Evolutionary conservation across 2,888 invertebrate genomes (phyloP).

Genomic region (Heliconius ismenius): DNA sequence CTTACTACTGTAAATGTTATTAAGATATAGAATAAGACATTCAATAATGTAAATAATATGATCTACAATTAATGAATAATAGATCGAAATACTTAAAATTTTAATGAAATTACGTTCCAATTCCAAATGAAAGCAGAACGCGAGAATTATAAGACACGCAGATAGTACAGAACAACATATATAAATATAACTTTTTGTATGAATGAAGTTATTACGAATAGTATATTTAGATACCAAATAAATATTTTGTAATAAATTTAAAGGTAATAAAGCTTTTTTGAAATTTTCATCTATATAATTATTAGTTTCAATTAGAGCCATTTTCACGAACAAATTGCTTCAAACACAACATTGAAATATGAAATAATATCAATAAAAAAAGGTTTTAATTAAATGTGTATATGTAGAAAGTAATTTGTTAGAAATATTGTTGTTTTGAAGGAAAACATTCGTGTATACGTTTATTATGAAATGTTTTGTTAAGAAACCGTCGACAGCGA

Average conservation of each 20-base stretch:
- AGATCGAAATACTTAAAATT: neutral
- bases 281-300: slow-evolving; percentile 33
- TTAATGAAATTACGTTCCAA: neutral
- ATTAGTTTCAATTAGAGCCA: slow-evolving; percentile 16
- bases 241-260: slow-evolving; percentile 27
- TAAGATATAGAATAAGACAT: slow-evolving; percentile 28
- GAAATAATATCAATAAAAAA: neutral
- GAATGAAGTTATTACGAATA: slow-evolving; percentile 32
- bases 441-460: neutral
- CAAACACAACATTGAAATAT: slow-evolving; percentile 4
- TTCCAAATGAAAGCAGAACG: slow-evolving; percentile 10
- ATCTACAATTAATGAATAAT: slow-evolving; percentile 3
- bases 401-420: slow-evolving; percentile 11
- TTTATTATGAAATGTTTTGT: neutral
- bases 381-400: neutral
- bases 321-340: slow-evolving; percentile 12
- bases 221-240: slow-evolving; percentile 34
- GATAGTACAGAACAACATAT: slow-evolving; percentile 19
- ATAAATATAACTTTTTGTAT: slow-evolving; percentile 28
- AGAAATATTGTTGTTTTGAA: neutral
- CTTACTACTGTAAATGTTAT: slow-evolving; percentile 27
- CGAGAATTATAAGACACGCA: slow-evolving; percentile 7
- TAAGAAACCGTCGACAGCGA: too few relatives aligned
- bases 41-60: slow-evolving; percentile 11
- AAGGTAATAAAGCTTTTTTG: slow-evolving; percentile 27